Base-by-base conservation (phyloP, 2,888 invertebrate species). In the Protodeltote pygarga region DNA sequence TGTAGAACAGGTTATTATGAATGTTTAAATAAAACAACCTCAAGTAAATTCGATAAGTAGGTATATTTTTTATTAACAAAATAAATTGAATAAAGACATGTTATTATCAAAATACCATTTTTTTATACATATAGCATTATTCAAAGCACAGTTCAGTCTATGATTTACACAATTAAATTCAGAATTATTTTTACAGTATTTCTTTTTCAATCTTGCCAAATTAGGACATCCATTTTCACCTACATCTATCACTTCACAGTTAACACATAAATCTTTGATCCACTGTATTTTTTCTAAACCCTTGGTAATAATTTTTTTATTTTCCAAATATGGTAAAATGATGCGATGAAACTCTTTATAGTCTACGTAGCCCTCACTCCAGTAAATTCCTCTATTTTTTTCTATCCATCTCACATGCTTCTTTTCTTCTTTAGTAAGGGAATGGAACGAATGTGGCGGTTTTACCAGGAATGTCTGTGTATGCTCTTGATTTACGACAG, bases 81-180 rank as follows among this genome's bases (percentile, higher is more conserved):
- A n/a, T n/a, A n/a, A n/a, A n/a, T n/a, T n/a, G n/a, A n/a, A n/a
- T n/a, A n/a, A n/a, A n/a, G n/a, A n/a, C n/a, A n/a, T n/a, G n/a
- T n/a, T n/a, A n/a, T n/a, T 9, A 8, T 19, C 29, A 16, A 41
- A 19, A 19, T 32, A 19, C 14, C n/a, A n/a, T n/a, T 32, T 41
- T n/a, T 9, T 32, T 32, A 25, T 0, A 41, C 41, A 33, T 3
- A 41, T 2, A 0, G 24, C 40, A 25, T 41, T 33, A 15, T 20
- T 33, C 8, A 33, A 17, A 0, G 33, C 41, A 41, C 41, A 33
- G 0, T 32, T 6, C 2, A 17, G 13, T 13, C 4, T 0, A 32
- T 40, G 32, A 2, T 14, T 6, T 5, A n/a, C 3, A 41, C 41
- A 41, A 14, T 33, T 17, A 2, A 25, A 25, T 2, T 29, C 13